These are phyloP conservation scores for Lophotis ruficrista DNA, from an alignment of 2,113 vertebrate genomes.

Conservation along the genomic window DNA sequence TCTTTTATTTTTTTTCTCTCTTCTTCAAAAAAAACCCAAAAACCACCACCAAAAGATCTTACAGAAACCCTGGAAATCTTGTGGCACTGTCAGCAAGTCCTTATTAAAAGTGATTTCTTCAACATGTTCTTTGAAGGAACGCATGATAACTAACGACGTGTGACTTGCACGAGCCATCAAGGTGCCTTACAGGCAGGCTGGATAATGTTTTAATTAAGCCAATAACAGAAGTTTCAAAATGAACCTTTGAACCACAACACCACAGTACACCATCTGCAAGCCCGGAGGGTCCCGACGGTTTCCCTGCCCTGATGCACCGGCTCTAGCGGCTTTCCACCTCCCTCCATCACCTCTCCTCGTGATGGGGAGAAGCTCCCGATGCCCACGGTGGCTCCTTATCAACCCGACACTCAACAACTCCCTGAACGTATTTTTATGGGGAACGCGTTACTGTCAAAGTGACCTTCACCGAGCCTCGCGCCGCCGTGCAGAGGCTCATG, in stretches of 20 bases:
- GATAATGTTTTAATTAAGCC: slow-evolving; percentile 21
- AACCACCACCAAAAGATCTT: neutral
- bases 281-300: neutral
- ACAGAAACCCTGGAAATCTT: slow-evolving; percentile 1
- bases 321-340: neutral
- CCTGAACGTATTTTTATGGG: neutral
- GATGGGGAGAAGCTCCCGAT: neutral
- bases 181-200: neutral
- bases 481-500: neutral
- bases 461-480: neutral
- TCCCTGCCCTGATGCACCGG: rapidly evolving
- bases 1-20: neutral
- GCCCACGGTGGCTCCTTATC: neutral
- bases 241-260: neutral
- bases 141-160: neutral
- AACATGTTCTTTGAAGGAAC: neutral
- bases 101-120: slow-evolving; percentile 21
- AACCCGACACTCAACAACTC: neutral
- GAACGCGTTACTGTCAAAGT: neutral
- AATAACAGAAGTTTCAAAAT: neutral
- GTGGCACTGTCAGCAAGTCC: neutral
- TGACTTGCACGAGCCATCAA: neutral
- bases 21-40: neutral
- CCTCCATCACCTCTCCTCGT: neutral
- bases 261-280: neutral